Conservation (phyloP, 2,888 invertebrate genomes). For the Amiota minor region DNA sequence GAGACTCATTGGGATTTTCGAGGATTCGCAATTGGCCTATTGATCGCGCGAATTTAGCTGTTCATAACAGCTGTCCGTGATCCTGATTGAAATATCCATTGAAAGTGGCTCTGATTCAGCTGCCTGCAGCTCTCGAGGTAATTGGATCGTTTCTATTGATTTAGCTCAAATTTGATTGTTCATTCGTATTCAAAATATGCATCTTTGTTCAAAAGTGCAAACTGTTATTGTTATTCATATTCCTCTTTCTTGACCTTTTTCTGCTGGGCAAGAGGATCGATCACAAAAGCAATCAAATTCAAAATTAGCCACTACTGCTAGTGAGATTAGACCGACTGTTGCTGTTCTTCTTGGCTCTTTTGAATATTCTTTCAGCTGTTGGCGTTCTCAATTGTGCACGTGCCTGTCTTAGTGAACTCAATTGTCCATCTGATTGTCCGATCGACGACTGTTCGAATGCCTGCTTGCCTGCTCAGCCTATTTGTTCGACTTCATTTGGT, state of each 20-base stretch:
- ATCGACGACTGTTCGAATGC: neutral
- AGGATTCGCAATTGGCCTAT: constrained; percentile 7
- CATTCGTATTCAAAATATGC: constrained; percentile 38
- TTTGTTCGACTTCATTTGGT: constrained; percentile 6
- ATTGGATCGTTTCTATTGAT: constrained; percentile 34
- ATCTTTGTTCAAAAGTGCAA: constrained; percentile 6
- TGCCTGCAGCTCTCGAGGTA: constrained; percentile 28
- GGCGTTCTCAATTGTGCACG: constrained; percentile 43
- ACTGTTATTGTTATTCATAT: constrained; percentile 35
- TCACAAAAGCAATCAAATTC: constrained; percentile 48
- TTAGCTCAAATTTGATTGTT: constrained; percentile 43
- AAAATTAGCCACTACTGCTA: constrained; percentile 53
- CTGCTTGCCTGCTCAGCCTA: neutral
- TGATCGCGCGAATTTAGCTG: neutral
- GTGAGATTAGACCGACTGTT: constrained; percentile 20
- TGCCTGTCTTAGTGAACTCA: constrained; percentile 16
- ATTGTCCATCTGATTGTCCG: neutral
- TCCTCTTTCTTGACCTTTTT: constrained; percentile 38
- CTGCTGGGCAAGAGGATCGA: constrained; percentile 50
- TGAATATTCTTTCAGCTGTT: constrained; percentile 39
- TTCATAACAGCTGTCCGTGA: constrained; percentile 41
- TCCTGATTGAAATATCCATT: constrained; percentile 61
- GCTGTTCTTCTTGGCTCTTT: constrained; percentile 39
- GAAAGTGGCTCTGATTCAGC: constrained; percentile 37
- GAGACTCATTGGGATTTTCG: neutral